Evolutionary conservation across 2,888 invertebrate species (phyloP).

Genomic region (Drosophila longiperda): DNA sequence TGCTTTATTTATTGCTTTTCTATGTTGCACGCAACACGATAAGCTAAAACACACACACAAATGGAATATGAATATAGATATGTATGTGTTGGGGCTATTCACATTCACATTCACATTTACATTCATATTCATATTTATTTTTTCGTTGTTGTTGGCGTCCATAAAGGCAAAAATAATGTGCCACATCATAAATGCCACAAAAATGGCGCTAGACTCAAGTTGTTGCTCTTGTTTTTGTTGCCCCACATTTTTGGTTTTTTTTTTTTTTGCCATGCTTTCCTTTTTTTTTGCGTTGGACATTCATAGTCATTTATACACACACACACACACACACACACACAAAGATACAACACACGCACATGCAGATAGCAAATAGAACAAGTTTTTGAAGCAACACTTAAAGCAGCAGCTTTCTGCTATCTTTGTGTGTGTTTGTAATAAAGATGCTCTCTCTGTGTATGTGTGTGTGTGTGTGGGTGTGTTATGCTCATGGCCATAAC

Average conservation of each 20-base stretch:
- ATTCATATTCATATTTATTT: slow-evolving; percentile 49
- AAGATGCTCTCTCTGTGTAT: slow-evolving; percentile 59
- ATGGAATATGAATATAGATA: not conserved
- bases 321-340: slow-evolving; percentile 35
- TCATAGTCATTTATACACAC: slow-evolving; percentile 52
- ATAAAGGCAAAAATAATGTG: slow-evolving; percentile 76
- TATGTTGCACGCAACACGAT: slow-evolving; percentile 49
- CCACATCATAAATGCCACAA: slow-evolving; percentile 79
- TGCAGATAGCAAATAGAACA: slow-evolving; percentile 57
- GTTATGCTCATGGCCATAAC: slow-evolving; percentile 60
- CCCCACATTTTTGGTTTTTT: slow-evolving; percentile 18
- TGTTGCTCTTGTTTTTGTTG: slow-evolving; percentile 33
- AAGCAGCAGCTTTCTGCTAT: slow-evolving; percentile 50
- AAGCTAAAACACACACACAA: slow-evolving; percentile 6
- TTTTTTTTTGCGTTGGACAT: slow-evolving; percentile 45
- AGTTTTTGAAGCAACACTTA: slow-evolving; percentile 70
- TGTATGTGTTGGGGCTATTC: slow-evolving; percentile 9
- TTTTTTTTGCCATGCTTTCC: slow-evolving; percentile 17
- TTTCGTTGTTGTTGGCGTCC: slow-evolving; percentile 32
- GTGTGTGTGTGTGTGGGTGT: slow-evolving; percentile 37
- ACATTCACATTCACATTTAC: slow-evolving; percentile 22
- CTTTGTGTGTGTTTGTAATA: slow-evolving; percentile 57
- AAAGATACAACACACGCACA: slow-evolving; percentile 41
- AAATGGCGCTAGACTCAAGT: slow-evolving; percentile 65
- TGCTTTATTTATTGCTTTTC: slow-evolving; percentile 75